Evolutionary conservation across 2,797 vertebrate species (phyloP), one percentile per base, ranked within the genome.

Genomic region (Kryptopterus vitreolus): DNA sequence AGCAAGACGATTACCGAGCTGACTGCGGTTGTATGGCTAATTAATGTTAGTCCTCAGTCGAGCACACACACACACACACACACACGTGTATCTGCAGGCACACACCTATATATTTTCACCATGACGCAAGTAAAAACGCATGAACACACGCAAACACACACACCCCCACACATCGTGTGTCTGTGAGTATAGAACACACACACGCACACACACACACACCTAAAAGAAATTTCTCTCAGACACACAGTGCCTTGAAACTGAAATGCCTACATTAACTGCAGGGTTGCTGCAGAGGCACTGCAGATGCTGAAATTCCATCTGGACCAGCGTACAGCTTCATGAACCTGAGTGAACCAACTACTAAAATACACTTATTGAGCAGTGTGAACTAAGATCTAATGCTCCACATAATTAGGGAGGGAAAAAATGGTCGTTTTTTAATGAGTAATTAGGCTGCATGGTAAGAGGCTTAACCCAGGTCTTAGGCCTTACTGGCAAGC

Each of bases 231-330:
- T n/a, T 15, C 58, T 22, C 38, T 62, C 18, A 62, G 12, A 76
- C 53, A 80, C 62, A 83, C 22, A 63, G 11, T 33, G 48, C 71
- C 65, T 65, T 59, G 62, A 73, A n/a, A 43, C 8, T 63, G 9
- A 74, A 74, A 26, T 57, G 73, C 68, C 5, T 50, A 20, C 9
- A 20, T 52, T 71, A 74, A 66, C 50, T 63, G 80, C 77, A 80
- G 75, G 48, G 62, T 65, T 77, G 69, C 83, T 82, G 85, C 85
- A 84, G 78, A 79, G 61, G 6, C 72, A 81, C 81, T 84, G 85
- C 81, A 82, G 83, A 76, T 78, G 62, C 66, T 70, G 29, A 63
- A 77, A 76, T 63, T 58, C 35, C 43, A 61, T n/a, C 29, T 65
- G 77, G 58, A 29, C 13, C 62, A 3, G 26, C n/a, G n/a, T 31